phyloP scores from a whole-genome alignment of 2,113 vertebrate species.

The Notothenia coriiceps region DNA sequence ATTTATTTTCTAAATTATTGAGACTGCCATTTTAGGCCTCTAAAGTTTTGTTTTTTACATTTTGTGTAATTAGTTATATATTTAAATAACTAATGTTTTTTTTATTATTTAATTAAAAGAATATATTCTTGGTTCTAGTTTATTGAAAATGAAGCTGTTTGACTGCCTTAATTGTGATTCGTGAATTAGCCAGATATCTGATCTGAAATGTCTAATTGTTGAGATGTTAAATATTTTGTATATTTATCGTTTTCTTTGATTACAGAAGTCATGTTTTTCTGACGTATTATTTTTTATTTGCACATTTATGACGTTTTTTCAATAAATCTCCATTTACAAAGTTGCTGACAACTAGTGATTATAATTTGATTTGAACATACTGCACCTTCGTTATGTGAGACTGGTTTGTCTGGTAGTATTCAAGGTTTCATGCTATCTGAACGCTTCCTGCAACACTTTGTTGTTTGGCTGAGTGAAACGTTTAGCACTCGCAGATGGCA shows the following conservation, averaged over 20 bases:
- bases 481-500: constrained; percentile 34
- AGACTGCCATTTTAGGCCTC: constrained; percentile 68
- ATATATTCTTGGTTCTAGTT: constrained; percentile 43
- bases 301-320: constrained; percentile 38
- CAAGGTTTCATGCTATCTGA: not conserved
- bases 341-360: not conserved
- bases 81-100: constrained; percentile 46
- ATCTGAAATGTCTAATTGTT: constrained; percentile 24
- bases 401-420: not conserved
- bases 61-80: constrained; percentile 46
- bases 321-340: constrained; percentile 43
- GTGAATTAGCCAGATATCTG: constrained; percentile 47
- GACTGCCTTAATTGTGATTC: constrained; percentile 67
- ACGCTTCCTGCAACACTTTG: accelerated
- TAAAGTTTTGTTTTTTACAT: constrained; percentile 37
- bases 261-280: constrained; percentile 42
- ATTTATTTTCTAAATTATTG: constrained; percentile 69
- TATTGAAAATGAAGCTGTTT: constrained; percentile 51
- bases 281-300: constrained; percentile 56
- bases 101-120: constrained; percentile 56
- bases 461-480: constrained; percentile 21
- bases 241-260: constrained; percentile 56
- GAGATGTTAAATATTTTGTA: constrained; percentile 49
- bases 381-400: not conserved
- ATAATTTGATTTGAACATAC: not conserved